Conservation (phyloP, 2,888 invertebrate genomes). For the Caradrina kadenii region DNA sequence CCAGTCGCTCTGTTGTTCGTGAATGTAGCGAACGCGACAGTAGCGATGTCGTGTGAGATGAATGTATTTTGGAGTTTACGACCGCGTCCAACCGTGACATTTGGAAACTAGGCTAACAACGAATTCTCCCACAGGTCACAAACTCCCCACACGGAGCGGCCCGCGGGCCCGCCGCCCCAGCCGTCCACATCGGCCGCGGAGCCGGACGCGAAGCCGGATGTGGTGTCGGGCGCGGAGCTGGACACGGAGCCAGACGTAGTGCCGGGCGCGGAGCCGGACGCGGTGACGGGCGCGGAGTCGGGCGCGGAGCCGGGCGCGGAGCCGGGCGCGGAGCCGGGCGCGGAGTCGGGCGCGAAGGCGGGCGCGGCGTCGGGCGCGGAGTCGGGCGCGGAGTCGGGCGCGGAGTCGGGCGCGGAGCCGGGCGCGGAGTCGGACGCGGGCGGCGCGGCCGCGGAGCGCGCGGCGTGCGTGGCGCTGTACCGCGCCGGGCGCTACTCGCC, state of each 20-base stretch:
- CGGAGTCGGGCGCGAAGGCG: slow-evolving; percentile 64
- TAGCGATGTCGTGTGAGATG: too few species aligned
- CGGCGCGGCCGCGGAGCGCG: too few species aligned
- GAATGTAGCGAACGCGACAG: too few species aligned
- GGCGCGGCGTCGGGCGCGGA: slow-evolving; percentile 73
- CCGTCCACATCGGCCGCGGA: slow-evolving; percentile 11
- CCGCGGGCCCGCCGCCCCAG: not conserved
- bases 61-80: too few species aligned
- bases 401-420: slow-evolving; percentile 81
- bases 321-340: slow-evolving; percentile 77
- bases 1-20: too few species aligned
- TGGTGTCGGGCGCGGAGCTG: slow-evolving; percentile 64
- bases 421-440: slow-evolving; percentile 75
- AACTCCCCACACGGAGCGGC: slow-evolving; percentile 30
- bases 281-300: slow-evolving; percentile 64
- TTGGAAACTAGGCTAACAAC: not conserved
- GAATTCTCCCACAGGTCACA: slow-evolving; percentile 8
- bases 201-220: slow-evolving; percentile 77
- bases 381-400: slow-evolving; percentile 9
- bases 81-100: too few species aligned
- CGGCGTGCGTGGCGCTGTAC: slow-evolving; percentile 88
- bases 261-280: slow-evolving; percentile 31
- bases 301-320: slow-evolving; percentile 76
- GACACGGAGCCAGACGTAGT: slow-evolving; percentile 82
- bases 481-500: slow-evolving; percentile 96